phyloP scores from a whole-genome alignment of 2,888 invertebrate species.

The Molanna angustata region DNA sequence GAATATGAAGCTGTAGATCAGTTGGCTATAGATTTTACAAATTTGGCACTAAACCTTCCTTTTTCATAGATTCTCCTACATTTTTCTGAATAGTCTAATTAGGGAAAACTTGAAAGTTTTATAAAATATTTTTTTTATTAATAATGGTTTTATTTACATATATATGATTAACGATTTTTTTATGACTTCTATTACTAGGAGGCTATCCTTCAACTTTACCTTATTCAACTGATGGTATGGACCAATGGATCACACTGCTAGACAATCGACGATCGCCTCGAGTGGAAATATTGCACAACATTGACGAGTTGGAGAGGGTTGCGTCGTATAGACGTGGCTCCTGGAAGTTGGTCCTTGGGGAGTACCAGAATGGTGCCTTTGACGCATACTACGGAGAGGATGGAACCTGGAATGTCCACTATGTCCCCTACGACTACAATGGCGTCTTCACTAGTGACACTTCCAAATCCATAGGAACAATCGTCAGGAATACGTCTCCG shows the following conservation, averaged over 20 bases:
- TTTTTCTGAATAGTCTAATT: no score
- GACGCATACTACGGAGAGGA: conserved; percentile 48
- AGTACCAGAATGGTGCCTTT: conserved; percentile 32
- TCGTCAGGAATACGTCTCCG: conserved; percentile 41
- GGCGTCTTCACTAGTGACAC: conserved; percentile 44
- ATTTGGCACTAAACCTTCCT: no score
- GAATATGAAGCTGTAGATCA: no score
- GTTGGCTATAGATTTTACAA: no score
- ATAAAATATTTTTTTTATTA: no score
- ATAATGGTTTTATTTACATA: no score
- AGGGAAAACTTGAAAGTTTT: no score
- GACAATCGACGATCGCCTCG: conserved; percentile 45
- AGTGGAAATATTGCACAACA: conserved; percentile 65
- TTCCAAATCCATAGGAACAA: conserved; percentile 41
- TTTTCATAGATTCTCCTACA: no score
- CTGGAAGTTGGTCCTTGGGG: conserved; percentile 54
- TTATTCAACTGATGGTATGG: conserved; percentile 52
- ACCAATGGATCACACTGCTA: conserved; percentile 40
- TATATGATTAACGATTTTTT: neutral
- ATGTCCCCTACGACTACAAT: conserved; percentile 43
- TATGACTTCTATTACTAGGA: no score
- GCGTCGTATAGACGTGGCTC: conserved; percentile 38
- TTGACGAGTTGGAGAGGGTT: conserved; percentile 58
- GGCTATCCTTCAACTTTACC: conserved; percentile 36
- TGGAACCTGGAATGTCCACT: conserved; percentile 40